Evolutionary conservation across 2,888 invertebrate genomes (phyloP).

Genomic region (Shargacucullia verbasci): DNA sequence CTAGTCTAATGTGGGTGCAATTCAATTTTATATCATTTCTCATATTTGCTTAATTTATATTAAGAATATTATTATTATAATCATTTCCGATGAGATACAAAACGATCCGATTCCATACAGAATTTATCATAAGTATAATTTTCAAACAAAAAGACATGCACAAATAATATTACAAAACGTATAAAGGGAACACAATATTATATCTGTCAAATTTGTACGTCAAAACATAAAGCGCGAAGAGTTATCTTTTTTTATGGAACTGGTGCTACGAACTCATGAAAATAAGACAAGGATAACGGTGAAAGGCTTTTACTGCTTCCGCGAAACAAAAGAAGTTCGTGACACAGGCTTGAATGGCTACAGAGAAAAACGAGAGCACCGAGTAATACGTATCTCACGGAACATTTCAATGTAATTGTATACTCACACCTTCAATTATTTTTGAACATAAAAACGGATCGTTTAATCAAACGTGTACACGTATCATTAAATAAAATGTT

Average conservation of each 20-base stretch:
- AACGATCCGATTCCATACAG: no score
- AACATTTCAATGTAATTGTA: conserved; percentile 1
- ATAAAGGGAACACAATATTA: neutral
- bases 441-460: no score
- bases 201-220: neutral
- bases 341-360: conserved; percentile 15
- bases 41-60: no score
- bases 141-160: no score
- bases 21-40: no score
- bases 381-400: conserved; percentile 3
- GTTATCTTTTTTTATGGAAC: neutral
- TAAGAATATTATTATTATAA: no score
- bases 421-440: neutral
- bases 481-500: no score
- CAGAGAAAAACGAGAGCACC: conserved; percentile 10
- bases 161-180: no score
- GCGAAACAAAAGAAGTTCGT: conserved; percentile 16
- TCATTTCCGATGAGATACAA: no score
- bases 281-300: neutral
- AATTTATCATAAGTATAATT: no score
- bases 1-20: no score
- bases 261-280: neutral
- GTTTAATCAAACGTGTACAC: no score
- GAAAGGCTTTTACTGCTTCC: neutral
- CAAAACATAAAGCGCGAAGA: neutral